Conservation (phyloP, 2,113 vertebrate species). For the Mirounga angustirostris region DNA sequence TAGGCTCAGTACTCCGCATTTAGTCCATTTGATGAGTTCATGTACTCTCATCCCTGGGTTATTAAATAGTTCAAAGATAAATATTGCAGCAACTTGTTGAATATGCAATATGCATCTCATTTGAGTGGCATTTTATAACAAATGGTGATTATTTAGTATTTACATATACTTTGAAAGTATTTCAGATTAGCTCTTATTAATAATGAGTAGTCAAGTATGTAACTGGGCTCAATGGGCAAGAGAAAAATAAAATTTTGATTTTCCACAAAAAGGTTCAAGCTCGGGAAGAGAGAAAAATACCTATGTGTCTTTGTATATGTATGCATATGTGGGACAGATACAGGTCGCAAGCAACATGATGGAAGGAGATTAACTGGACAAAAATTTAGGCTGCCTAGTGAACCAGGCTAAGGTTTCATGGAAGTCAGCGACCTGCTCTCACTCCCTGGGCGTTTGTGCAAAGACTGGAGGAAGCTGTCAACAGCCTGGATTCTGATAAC, state of each 20-base stretch:
- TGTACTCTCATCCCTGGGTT: not conserved
- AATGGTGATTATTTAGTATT: conserved; percentile 57
- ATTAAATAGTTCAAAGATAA: conserved; percentile 55
- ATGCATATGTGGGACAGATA: not conserved
- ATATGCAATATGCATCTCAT: conserved; percentile 30
- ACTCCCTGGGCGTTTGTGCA: not conserved
- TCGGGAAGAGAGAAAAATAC: not conserved
- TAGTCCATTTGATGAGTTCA: not conserved
- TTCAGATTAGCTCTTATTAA: conserved; percentile 32
- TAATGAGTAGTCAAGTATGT: conserved; percentile 7
- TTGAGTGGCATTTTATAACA: conserved; percentile 51
- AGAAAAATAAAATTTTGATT: conserved; percentile 10
- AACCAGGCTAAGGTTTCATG: not conserved
- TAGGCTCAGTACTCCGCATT: not conserved
- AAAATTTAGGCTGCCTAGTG: not conserved
- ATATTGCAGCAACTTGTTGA: conserved; percentile 52
- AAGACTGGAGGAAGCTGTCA: not conserved
- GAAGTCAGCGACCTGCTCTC: not conserved
- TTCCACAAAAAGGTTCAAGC: not conserved
- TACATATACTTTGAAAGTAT: conserved; percentile 5
- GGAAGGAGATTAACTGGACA: not conserved
- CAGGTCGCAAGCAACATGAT: not conserved
- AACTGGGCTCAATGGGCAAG: not conserved
- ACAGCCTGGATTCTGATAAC: not conserved
- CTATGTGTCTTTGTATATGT: not conserved